phyloP scores from a whole-genome alignment of 2,113 vertebrate species.

The Nothocercus julius region DNA sequence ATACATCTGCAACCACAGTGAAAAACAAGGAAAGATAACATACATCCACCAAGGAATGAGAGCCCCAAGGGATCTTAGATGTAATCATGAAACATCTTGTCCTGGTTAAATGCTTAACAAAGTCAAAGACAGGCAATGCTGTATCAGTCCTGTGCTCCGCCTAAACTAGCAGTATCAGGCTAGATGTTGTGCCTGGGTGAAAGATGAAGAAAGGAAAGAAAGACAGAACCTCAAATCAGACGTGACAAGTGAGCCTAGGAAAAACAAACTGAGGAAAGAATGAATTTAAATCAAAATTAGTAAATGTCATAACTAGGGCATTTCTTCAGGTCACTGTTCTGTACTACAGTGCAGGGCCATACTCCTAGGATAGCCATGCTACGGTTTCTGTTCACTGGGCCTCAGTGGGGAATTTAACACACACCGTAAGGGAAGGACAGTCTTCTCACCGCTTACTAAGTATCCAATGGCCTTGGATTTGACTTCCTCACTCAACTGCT shows the following conservation, averaged over 20 bases:
- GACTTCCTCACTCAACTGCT: constrained; percentile 80
- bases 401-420: background rate
- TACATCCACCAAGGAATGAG: background rate
- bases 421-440: background rate
- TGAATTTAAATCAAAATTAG: background rate
- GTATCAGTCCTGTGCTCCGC: background rate
- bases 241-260: background rate
- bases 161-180: background rate
- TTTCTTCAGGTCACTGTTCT: background rate
- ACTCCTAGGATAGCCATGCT: background rate
- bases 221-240: background rate
- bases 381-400: background rate
- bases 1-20: background rate
- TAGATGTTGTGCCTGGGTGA: background rate
- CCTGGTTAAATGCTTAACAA: background rate
- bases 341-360: background rate
- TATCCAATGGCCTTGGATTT: constrained; percentile 76
- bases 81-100: background rate
- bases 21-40: background rate
- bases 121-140: background rate
- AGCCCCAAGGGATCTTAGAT: background rate
- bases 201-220: background rate
- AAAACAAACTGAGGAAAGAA: background rate
- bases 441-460: constrained; percentile 82
- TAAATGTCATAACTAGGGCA: background rate